Base-by-base conservation (phyloP, 1,140 invertebrate species). In the Zophobas morio region DNA sequence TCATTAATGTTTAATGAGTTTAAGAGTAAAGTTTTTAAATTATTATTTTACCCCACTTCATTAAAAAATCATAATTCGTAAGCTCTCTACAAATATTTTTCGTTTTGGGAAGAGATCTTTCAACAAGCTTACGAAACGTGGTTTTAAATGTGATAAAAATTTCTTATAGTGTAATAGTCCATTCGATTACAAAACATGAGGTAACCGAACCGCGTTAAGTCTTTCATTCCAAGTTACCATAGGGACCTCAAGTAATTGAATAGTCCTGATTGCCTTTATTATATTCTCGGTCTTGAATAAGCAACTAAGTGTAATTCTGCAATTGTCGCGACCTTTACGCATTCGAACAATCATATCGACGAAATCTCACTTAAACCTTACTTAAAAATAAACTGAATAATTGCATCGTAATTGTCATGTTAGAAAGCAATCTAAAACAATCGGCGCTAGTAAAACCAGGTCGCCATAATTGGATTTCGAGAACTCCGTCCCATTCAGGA, bases 221-320 rank as follows among this genome's bases (percentile, higher is more conserved):
- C 35, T 54, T 34, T 32, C 32, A 33, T 6, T 54, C 6, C 53
- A 54, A 39, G 37, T 66, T 66, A 42, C 49, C 49, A 51, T 51
- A 51, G 49, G 37, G 57, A 63, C 57, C 36, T 63, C 35, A 34
- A 63, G 60, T 66, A 66, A 66, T 66, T 66, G 39, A 66, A 66
- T 66, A 33, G 60, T 66, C 60, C 42, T 66, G 57, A 63, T 63
- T 63, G 57, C 57, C 57, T 51, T 51, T 51, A 37, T 63, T 63
- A 63, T 63, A 37, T 6, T 63, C 34, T 63, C 57, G 32, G 39
- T 42, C n/a, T 66, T 66, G 37, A 66, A 66, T 66, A 66, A 40
- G 60, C 33, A 36, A 36, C 37, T 66, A 66, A 66, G 42, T 40
- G 60, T 66, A 36, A 66, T 66, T 66, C 60, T 66, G 33, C 20